Percentiles rank a stretch among this genome's conserved stretches.
These are phyloP conservation scores for Okapia johnstoni DNA, from an alignment of 2,113 vertebrate species.

Conservation along the genomic window DNA sequence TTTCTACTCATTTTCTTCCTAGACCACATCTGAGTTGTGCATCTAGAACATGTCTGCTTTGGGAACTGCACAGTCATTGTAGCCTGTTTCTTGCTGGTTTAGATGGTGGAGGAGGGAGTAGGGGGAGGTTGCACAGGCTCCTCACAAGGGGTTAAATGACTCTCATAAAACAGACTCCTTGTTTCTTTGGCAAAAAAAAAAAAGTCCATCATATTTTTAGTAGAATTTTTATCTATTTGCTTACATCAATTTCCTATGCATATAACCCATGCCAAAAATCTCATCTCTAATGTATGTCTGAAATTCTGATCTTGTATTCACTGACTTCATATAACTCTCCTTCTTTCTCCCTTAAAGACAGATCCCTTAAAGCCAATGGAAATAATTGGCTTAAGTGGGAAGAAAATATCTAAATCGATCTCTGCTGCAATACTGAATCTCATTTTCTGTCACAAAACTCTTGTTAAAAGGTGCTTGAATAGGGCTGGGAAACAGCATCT, in stretches of 20 bases:
- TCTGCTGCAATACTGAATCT: background rate
- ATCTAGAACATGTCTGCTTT: background rate
- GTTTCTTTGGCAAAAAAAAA: background rate
- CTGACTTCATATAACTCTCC: background rate
- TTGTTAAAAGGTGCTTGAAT: background rate
- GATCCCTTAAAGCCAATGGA: background rate
- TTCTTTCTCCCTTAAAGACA: background rate
- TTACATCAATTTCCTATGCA: background rate
- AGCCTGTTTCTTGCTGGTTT: background rate
- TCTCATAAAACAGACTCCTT: background rate
- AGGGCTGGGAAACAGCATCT: background rate
- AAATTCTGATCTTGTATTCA: background rate
- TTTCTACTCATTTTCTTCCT: background rate
- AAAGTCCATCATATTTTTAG: background rate
- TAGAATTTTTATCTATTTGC: background rate
- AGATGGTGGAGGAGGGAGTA: background rate
- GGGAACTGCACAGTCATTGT: background rate
- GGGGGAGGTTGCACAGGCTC: background rate
- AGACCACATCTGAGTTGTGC: background rate
- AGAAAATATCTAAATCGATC: background rate
- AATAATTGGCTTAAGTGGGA: background rate
- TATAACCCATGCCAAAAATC: background rate
- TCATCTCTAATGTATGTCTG: background rate
- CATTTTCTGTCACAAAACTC: background rate
- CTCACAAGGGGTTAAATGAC: background rate